phyloP scores from a whole-genome alignment of 1,140 invertebrate genomes.

The Drosophila kohkoa region DNA sequence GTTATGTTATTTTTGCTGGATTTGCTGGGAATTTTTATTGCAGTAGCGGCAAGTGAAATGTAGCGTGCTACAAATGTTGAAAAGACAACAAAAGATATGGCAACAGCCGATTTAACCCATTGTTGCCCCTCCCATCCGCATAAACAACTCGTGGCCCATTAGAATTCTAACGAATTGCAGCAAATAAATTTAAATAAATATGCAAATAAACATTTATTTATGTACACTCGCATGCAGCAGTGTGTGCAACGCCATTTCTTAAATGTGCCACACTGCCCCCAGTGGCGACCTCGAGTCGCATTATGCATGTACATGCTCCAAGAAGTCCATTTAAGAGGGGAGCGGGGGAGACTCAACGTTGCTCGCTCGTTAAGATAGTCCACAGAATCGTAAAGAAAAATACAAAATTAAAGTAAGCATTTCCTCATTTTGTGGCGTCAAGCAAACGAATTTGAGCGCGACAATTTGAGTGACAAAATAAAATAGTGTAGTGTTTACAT shows the following conservation, averaged over 20 bases:
- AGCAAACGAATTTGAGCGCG: slow-evolving; percentile 33
- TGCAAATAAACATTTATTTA: slow-evolving; percentile 32
- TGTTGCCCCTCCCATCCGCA: slow-evolving; percentile 11
- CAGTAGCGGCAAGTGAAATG: slow-evolving; percentile 41
- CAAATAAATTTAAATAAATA: slow-evolving; percentile 72
- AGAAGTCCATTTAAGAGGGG: slow-evolving; percentile 1
- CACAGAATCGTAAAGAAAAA: slow-evolving; percentile 27
- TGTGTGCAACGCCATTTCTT: slow-evolving; percentile 23
- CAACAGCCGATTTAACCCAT: slow-evolving; percentile 29
- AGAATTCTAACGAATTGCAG: slow-evolving; percentile 35
- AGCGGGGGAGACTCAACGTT: slow-evolving; percentile 15
- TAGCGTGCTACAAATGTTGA: slow-evolving; percentile 11
- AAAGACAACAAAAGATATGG: slow-evolving; percentile 10
- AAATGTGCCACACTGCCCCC: slow-evolving; percentile 15
- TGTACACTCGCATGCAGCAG: slow-evolving; percentile 12
- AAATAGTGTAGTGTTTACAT: slow-evolving; percentile 16
- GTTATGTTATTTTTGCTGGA: slow-evolving; percentile 59
- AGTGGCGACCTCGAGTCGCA: slow-evolving; percentile 46
- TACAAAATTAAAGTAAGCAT: slow-evolving; percentile 78
- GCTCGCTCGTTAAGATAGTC: slow-evolving; percentile 56
- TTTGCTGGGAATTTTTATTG: slow-evolving; percentile 65
- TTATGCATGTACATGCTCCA: slow-evolving; percentile 71
- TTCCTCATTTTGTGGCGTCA: slow-evolving; percentile 68
- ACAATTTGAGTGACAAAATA: slow-evolving; percentile 55
- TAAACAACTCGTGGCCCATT: slow-evolving; percentile 34